Conservation (phyloP, 1,140 invertebrate genomes). For the Elymnias hypermnestra region DNA sequence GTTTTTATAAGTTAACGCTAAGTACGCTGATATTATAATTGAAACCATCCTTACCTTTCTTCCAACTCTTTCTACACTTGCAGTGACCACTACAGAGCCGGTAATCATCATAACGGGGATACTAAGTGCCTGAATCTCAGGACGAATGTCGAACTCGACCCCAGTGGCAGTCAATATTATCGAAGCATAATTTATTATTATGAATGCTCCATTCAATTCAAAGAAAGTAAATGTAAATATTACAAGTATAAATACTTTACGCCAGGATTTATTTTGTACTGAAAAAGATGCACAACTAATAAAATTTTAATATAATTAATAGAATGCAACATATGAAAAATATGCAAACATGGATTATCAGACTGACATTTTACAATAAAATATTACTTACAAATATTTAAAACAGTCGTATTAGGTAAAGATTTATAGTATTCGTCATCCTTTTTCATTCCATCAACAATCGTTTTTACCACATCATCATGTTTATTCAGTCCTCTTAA, state of each 20-base stretch:
- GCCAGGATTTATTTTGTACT: slow-evolving; percentile 28
- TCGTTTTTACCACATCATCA: slow-evolving; percentile 20
- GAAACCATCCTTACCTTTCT: slow-evolving; percentile 56
- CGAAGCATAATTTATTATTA: slow-evolving; percentile 29
- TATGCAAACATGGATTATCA: too few species aligned
- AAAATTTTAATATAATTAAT: too few species aligned
- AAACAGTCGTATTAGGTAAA: slow-evolving; percentile 15
- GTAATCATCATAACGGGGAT: slow-evolving; percentile 45
- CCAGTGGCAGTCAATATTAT: slow-evolving; percentile 35
- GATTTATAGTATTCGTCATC: slow-evolving; percentile 23
- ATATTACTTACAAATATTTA: slow-evolving; percentile 11
- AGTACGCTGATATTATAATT: too few species aligned
- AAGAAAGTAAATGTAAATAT: slow-evolving; percentile 25
- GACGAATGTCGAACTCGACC: slow-evolving; percentile 30
- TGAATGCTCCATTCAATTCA: slow-evolving; percentile 27
- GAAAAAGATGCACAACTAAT: too few species aligned
- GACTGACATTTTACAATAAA: too few species aligned
- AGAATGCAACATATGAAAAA: too few species aligned
- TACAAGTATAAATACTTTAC: slow-evolving; percentile 29
- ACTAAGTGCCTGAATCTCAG: slow-evolving; percentile 41
- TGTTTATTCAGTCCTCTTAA: slow-evolving; percentile 26
- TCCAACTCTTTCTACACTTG: slow-evolving; percentile 36
- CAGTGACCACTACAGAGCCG: slow-evolving; percentile 30
- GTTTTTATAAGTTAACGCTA: too few species aligned
- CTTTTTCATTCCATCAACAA: slow-evolving; percentile 21